Base-by-base conservation (phyloP, 30 jellyfish, hydroid and myxozoan species). In the Hydra vulgaris region DNA sequence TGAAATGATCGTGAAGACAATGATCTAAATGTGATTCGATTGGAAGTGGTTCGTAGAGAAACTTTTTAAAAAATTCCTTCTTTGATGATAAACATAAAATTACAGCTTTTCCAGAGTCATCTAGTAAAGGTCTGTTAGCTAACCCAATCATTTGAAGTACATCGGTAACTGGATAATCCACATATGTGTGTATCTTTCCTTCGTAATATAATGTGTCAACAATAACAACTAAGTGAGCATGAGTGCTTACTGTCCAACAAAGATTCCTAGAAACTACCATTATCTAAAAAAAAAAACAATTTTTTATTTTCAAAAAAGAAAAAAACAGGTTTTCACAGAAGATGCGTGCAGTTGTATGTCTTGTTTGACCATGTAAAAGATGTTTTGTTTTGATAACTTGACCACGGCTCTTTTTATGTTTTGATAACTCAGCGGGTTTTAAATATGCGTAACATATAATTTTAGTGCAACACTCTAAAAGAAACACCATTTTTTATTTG, bases 21-120 rank as follows among this genome's bases (percentile, higher is more conserved):
- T 94, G 99, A 80, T 94, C 99, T 8, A 94, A 83, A 79, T 94
- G 99, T 0, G 99, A 94, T 90, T 94, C 99, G 54, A 94, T 88
- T 8, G 99, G 96, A 55, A 94, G 74, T 15, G 99, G 96, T 83
- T 94, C 99, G 79, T 85, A 85, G 17, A 94, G 80, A 71, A 94
- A 94, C 85, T 88, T 94, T 83, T 87, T 88, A 84, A 82, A 94
- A 25, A 83, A 88, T 61, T 94, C 99, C 67, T 87, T 87, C 83
- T 94, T 94, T 27, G 99, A 94, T 25, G 96, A 73, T 23, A 87
- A 67, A 74, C 99, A 88, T 8, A 94, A 89, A 66, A 94, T 94
- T 7, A 82, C 96, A 0, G 96, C 96, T 68, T 81, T 84, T 16
- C 99, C 97, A 70, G 97, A 25, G 70, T 88, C 96, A 85, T 92